These are phyloP conservation scores for Dendroctonus ponderosae DNA, from an alignment of 1,140 invertebrate genomes.

Conservation along the genomic window DNA sequence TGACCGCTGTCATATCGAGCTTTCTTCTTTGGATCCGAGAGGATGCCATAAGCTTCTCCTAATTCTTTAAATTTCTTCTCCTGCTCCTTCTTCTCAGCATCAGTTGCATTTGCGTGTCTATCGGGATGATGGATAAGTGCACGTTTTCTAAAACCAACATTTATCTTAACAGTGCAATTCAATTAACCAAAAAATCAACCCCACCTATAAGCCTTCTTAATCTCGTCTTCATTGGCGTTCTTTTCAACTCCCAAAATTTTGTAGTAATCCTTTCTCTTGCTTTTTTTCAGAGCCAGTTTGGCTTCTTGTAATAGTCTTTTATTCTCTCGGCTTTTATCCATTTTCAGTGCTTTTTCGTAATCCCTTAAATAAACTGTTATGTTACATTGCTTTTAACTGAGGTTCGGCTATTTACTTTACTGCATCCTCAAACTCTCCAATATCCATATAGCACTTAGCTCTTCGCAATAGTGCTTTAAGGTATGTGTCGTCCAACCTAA, in stretches of 20 bases:
- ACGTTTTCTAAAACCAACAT: slow-evolving; percentile 60
- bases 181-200: neutral
- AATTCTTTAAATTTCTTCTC: slow-evolving; percentile 97
- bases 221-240: slow-evolving; percentile 86
- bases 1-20: slow-evolving; percentile 91
- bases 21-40: slow-evolving; percentile 91
- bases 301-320: slow-evolving; percentile 79
- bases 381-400: neutral
- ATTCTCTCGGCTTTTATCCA: slow-evolving; percentile 77
- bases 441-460: slow-evolving; percentile 82
- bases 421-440: slow-evolving; percentile 84
- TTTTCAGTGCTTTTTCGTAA: slow-evolving; percentile 83
- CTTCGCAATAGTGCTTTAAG: slow-evolving; percentile 84
- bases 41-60: slow-evolving; percentile 92
- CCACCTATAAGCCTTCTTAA: slow-evolving; percentile 91
- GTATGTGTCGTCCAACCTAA: slow-evolving; percentile 86
- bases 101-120: slow-evolving; percentile 83
- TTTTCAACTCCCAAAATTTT: slow-evolving; percentile 89
- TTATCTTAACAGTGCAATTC: neutral
- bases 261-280: slow-evolving; percentile 97
- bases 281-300: slow-evolving; percentile 82
- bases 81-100: slow-evolving; percentile 82
- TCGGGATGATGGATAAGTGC: slow-evolving; percentile 88
- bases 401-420: slow-evolving; percentile 52
- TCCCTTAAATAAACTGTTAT: slow-evolving; percentile 56